Base-by-base conservation (phyloP, 2,888 invertebrate genomes). In the Coelinius sp. region DNA sequence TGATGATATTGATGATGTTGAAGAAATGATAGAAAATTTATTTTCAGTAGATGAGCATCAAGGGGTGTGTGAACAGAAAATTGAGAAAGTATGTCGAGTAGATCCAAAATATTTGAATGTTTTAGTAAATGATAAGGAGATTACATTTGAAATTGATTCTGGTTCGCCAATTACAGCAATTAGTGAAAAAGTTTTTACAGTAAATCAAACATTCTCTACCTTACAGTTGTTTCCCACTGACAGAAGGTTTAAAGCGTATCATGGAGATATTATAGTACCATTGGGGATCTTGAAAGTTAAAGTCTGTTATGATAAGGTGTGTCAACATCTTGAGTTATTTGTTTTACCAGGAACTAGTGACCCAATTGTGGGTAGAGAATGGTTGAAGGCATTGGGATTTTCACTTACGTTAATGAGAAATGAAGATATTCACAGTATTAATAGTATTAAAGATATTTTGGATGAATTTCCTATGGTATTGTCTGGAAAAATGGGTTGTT, bases 381-480 rank as follows among this genome's bases (percentile, higher is more conserved):
- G 53, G 53, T 27, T 53, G 12, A 14, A 27, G 5, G 7, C 24
- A 8, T 27, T 53, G 2, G 53, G 53, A 12, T 53, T 41, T 46
- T 46, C 24, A 46, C 17, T 46, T 3, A 46, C 3, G n/a, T 46
- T 46, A n/a, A 46, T 14, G 2, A 46, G 14, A n/a, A 25, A 25
- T 27, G 12, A n/a, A 5, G 17, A 14, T n/a, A 17, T 3, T 46
- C n/a, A 5, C 4, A 38, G 10, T 38, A 38, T 38, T 20, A 22
- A 27, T 27, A 53, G 14, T 53, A 12, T 53, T 25, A 63, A 73
- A 7, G 35, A 41, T 14, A 68, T 71, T 17, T 41, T 66, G 3
- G 67, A 27, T n/a, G 68, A 71, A 17, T 74, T 72, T 46, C 44
- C 63, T 27, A 27, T 53, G 22, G 59, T 75, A 35, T 73, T 75